A percentile compares a stretch with the other conserved stretches of the same genome.
phyloP scores from a whole-genome alignment of 2,113 vertebrate species.

The Myrmophylax atrothorax region DNA sequence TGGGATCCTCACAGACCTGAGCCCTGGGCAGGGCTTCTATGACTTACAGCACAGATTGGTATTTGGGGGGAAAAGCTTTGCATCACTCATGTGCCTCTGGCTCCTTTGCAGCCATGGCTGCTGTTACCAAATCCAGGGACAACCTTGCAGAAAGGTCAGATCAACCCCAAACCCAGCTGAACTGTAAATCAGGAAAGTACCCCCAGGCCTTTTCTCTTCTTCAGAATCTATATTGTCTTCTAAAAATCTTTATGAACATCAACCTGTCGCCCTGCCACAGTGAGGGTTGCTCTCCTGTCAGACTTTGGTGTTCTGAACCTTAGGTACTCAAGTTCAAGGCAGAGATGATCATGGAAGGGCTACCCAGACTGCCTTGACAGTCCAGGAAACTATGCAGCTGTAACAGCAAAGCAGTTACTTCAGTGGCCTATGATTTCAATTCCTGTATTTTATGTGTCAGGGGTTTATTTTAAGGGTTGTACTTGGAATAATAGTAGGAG shows the following conservation, averaged over 20 bases:
- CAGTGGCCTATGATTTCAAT: background rate
- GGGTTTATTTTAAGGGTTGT: background rate
- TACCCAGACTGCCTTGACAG: background rate
- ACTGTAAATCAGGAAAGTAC: background rate
- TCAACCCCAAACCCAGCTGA: background rate
- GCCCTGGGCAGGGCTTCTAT: background rate
- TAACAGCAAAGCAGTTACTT: background rate
- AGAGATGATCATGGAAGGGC: background rate
- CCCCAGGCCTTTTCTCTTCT: background rate
- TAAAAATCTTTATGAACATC: background rate
- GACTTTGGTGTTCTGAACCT: background rate
- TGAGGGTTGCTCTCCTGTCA: background rate
- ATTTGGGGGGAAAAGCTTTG: background rate
- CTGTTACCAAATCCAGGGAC: background rate
- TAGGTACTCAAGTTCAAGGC: background rate
- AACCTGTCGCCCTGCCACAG: rapidly evolving
- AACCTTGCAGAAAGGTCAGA: background rate
- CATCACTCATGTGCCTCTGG: background rate
- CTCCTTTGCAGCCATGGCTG: background rate
- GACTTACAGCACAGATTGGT: background rate
- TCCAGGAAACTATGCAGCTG: background rate
- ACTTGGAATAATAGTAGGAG: background rate
- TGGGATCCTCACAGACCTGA: rapidly evolving
- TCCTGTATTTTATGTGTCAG: background rate
- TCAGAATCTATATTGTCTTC: background rate